A percentile compares a stretch with the other conserved stretches of the same genome.
Evolutionary conservation across 2,797 vertebrate genomes (phyloP).

Genomic region (Linurgus olivaceus): DNA sequence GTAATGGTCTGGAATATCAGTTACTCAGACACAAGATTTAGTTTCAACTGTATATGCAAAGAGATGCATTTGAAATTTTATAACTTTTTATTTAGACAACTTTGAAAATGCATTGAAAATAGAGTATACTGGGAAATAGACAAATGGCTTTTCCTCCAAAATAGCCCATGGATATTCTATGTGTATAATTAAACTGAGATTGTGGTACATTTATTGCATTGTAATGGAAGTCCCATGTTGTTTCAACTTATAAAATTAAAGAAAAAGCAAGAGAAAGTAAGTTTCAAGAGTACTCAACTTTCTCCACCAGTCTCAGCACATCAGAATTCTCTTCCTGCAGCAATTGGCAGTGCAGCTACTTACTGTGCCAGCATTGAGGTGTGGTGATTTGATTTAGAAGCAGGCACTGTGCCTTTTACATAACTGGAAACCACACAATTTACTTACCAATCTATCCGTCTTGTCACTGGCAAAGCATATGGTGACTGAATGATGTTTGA

Average conservation of each 20-base stretch:
- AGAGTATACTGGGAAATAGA: background rate
- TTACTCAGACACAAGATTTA: background rate
- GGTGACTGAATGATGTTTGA: background rate
- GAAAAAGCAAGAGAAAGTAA: background rate
- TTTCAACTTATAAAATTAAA: background rate
- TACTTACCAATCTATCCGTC: background rate
- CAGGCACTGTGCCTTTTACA: background rate
- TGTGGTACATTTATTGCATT: background rate
- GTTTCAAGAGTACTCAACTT: background rate
- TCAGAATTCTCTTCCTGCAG: background rate
- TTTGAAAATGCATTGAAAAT: background rate
- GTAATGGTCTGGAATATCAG: background rate
- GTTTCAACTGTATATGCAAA: background rate
- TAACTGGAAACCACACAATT: background rate
- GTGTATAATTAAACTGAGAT: background rate
- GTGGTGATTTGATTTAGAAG: background rate
- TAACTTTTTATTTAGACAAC: background rate
- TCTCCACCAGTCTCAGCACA: background rate
- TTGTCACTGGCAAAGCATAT: too few species aligned
- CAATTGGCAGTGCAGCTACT: fast-evolving
- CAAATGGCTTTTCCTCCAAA: background rate
- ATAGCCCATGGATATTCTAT: background rate
- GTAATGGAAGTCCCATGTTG: background rate
- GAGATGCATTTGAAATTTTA: background rate
- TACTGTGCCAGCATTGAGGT: background rate